Evolutionary conservation across 1,140 invertebrate genomes (phyloP).

Genomic region (Gerris buenoi): DNA sequence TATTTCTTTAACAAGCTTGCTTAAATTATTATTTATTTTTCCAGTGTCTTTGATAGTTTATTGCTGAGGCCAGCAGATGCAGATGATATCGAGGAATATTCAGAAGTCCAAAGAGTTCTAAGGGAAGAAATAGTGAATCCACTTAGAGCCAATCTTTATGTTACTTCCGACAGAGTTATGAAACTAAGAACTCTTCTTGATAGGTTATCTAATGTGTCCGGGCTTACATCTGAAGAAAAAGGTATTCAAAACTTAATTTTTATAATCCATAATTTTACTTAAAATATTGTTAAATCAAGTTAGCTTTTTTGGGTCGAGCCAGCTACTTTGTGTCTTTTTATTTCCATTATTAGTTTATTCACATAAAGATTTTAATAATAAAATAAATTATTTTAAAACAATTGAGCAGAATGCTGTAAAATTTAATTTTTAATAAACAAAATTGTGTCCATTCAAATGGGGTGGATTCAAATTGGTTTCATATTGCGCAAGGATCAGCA

Average conservation of each 20-base stretch:
- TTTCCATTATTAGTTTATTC: no score
- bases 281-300: no score
- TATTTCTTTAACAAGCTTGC: neutral
- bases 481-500: no score
- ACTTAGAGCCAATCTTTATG: constrained; percentile 72
- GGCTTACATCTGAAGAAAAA: constrained; percentile 82
- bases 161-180: constrained; percentile 89
- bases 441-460: no score
- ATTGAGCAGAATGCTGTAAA: no score
- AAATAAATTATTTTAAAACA: neutral
- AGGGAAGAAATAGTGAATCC: constrained; percentile 94
- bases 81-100: constrained; percentile 68
- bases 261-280: no score
- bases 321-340: no score
- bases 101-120: constrained; percentile 74
- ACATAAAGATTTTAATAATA: no score
- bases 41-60: constrained; percentile 73
- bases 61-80: constrained; percentile 55
- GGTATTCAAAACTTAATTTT: no score
- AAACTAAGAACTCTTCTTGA: constrained; percentile 76
- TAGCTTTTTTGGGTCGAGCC: no score
- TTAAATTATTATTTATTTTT: constrained; percentile 13
- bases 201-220: constrained; percentile 72
- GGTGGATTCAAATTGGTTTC: no score
- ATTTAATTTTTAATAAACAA: no score